Conservation (phyloP, 2,797 vertebrate genomes). For the Pteropus rufus region DNA sequence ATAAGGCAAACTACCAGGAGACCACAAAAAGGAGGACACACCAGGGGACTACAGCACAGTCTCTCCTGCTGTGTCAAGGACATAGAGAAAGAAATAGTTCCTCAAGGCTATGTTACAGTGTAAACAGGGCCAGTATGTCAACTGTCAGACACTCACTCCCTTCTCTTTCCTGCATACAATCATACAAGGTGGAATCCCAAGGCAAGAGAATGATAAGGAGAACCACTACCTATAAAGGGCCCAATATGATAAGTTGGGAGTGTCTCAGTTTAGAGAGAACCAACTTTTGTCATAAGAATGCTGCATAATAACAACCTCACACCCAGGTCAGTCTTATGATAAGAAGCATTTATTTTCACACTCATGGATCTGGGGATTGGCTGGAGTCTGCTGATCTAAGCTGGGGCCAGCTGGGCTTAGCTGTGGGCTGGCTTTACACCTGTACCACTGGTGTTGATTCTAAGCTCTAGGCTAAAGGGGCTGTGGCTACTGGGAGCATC, state of each 20-base stretch:
- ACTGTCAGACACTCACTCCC: background rate
- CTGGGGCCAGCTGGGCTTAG: background rate
- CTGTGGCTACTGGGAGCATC: background rate
- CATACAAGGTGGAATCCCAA: background rate
- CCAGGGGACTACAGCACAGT: background rate
- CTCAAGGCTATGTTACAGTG: background rate
- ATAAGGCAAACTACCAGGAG: background rate
- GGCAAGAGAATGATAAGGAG: background rate
- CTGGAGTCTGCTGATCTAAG: background rate
- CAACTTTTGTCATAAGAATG: background rate
- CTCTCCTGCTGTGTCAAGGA: background rate
- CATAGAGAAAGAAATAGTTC: background rate
- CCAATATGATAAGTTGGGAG: background rate
- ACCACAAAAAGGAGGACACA: background rate
- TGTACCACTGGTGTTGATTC: background rate
- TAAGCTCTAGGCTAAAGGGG: background rate
- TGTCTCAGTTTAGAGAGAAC: background rate
- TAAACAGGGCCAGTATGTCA: background rate
- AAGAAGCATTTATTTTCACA: background rate
- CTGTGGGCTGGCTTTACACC: background rate
- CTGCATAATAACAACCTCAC: background rate
- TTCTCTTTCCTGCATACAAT: background rate
- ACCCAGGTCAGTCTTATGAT: background rate
- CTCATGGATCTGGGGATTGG: background rate
- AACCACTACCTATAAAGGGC: background rate